Percentiles rank a stretch among this genome's conserved stretches.
phyloP scores from a whole-genome alignment of 2,113 vertebrate species.

The Xyrauchen texanus region DNA sequence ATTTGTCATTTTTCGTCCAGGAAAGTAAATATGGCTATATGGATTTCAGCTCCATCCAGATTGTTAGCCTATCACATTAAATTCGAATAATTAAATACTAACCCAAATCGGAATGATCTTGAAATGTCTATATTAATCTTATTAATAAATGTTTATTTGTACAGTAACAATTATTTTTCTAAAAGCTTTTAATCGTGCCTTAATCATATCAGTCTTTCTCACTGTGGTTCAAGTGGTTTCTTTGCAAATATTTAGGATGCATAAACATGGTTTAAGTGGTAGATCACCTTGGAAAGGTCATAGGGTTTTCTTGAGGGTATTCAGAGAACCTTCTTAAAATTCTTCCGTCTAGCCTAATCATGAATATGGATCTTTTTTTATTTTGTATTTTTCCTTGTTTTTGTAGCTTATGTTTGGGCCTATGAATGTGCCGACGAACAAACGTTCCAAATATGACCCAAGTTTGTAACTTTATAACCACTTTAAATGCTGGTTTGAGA shows the following conservation, averaged over 20 bases:
- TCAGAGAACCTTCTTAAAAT: neutral
- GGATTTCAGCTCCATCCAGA: too few relatives aligned
- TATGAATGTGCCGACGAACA: neutral
- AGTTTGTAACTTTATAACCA: neutral
- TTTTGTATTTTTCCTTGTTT: neutral
- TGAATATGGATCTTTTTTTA: too few relatives aligned
- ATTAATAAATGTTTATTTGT: neutral
- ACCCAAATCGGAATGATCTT: too few relatives aligned
- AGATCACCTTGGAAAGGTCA: neutral
- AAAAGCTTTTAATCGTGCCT: neutral
- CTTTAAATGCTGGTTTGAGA: neutral
- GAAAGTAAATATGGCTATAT: too few relatives aligned
- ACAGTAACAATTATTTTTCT: too few relatives aligned
- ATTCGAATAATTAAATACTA: too few relatives aligned
- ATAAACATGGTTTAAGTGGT: neutral
- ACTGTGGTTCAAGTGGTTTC: neutral
- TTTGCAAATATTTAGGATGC: neutral
- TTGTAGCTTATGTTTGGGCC: too few relatives aligned
- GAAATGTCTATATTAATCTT: neutral
- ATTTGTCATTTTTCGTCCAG: too few relatives aligned
- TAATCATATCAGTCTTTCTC: neutral
- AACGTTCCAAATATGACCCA: neutral
- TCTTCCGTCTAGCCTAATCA: too few relatives aligned
- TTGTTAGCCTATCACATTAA: too few relatives aligned
- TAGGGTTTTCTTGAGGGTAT: neutral